A percentile compares a stretch with the other conserved stretches of the same genome.
phyloP scores from a whole-genome alignment of 1,140 invertebrate genomes.

The Steinernema feltiae region DNA sequence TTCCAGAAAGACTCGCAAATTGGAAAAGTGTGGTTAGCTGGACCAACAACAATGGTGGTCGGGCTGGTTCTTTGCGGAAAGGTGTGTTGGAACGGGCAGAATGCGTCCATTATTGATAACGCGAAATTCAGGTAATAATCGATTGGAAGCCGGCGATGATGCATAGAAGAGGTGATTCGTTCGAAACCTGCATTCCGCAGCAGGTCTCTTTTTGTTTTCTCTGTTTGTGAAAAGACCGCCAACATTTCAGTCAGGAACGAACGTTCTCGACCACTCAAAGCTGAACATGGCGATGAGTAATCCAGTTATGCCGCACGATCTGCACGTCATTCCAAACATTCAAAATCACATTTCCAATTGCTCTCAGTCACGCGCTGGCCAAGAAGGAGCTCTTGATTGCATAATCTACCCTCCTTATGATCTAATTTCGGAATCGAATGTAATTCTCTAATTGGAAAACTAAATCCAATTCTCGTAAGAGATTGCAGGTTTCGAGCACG shows the following conservation, averaged over 20 bases:
- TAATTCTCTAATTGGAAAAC: background rate
- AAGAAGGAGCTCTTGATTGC: conserved; percentile 5
- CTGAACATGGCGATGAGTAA: background rate
- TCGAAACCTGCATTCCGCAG: conserved; percentile 47
- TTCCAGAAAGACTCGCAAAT: conserved; percentile 54
- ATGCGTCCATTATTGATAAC: conserved; percentile 14
- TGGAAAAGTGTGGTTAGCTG: conserved; percentile 54
- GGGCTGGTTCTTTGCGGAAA: conserved; percentile 48
- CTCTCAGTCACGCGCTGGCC: background rate
- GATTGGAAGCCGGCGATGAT: conserved; percentile 58
- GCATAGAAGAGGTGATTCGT: conserved; percentile 45
- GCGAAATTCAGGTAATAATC: conserved; percentile 47
- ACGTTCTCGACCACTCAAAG: background rate
- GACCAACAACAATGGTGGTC: conserved; percentile 56
- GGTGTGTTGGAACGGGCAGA: conserved; percentile 33
- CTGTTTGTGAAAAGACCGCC: background rate
- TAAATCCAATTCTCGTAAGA: background rate
- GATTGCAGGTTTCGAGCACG: background rate
- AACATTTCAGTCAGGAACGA: background rate
- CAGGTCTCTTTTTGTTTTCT: conserved; percentile 32
- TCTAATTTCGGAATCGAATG: background rate
- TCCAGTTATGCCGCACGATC: background rate
- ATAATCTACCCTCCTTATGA: conserved; percentile 19
- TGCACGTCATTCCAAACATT: background rate
- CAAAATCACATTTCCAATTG: background rate